Percentiles rank a stretch among this genome's conserved stretches.
Conservation (phyloP, 2,113 vertebrate species). For the Bufo gargarizans region DNA sequence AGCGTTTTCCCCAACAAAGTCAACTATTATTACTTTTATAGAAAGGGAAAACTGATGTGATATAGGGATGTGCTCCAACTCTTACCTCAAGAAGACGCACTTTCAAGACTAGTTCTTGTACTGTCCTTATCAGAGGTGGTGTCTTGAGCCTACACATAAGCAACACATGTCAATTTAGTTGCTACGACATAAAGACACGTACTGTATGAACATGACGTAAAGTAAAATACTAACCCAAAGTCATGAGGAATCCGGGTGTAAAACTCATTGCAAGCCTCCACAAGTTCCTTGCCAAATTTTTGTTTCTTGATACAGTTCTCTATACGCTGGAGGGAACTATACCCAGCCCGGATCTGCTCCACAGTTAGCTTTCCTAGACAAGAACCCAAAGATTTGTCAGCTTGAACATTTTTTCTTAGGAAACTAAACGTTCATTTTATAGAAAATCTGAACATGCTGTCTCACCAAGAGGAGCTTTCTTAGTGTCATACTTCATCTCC, state of each 20-base stretch:
- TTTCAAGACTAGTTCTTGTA: slow-evolving; percentile 85
- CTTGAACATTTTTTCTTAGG: not conserved
- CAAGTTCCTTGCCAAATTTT: slow-evolving; percentile 67
- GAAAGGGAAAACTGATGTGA: not conserved
- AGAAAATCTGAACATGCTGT: not conserved
- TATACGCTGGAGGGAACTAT: slow-evolving; percentile 80
- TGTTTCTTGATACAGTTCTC: slow-evolving; percentile 82
- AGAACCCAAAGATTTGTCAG: not conserved
- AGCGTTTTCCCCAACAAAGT: not conserved
- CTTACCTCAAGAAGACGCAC: slow-evolving; percentile 84
- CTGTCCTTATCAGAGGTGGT: slow-evolving; percentile 81
- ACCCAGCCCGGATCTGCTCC: slow-evolving; percentile 86
- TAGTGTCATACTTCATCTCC: slow-evolving; percentile 92
- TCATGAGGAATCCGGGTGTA: slow-evolving; percentile 92
- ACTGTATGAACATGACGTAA: not conserved
- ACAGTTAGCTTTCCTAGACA: slow-evolving; percentile 83
- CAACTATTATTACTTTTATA: not conserved
- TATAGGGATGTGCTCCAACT: too few relatives aligned
- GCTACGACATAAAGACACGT: not conserved
- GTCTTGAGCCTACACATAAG: slow-evolving; percentile 72
- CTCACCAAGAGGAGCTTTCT: slow-evolving; percentile 86
- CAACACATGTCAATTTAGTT: not conserved
- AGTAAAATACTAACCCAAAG: slow-evolving; percentile 78
- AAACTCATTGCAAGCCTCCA: slow-evolving; percentile 90
- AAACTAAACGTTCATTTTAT: not conserved